phyloP scores from a whole-genome alignment of 2,797 vertebrate species.

The Propithecus deckenii region DNA sequence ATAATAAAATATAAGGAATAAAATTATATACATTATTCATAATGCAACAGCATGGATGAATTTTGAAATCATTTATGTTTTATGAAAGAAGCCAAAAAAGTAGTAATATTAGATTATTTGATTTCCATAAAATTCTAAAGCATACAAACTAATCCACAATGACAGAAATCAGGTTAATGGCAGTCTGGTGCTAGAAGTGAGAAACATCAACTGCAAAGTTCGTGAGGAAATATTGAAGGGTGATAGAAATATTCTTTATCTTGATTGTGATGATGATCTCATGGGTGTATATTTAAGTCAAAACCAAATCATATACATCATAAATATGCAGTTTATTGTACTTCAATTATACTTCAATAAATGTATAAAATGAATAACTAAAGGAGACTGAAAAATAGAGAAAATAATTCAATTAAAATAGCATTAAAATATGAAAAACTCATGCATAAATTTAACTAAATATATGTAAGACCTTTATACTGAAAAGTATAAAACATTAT shows the following conservation, averaged over 20 bases:
- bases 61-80: constrained; percentile 14
- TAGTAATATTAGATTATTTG: neutral
- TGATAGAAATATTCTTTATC: neutral
- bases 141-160: neutral
- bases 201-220: neutral
- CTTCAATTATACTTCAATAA: neutral
- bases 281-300: neutral
- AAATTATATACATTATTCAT: constrained; percentile 13
- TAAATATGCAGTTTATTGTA: neutral
- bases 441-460: neutral
- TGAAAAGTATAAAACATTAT: neutral
- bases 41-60: neutral
- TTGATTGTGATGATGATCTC: neutral
- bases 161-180: neutral
- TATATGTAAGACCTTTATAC: neutral
- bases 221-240: neutral
- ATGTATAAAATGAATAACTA: neutral
- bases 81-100: neutral
- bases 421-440: neutral
- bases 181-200: neutral
- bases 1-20: neutral
- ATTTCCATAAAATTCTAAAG: constrained; percentile 9
- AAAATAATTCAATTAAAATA: neutral
- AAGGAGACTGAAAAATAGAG: neutral
- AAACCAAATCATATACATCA: neutral